Evolutionary conservation across 2,797 vertebrate genomes (phyloP), one percentile per base, ranked within the genome.

Genomic region (Phylloscopus collybita): DNA sequence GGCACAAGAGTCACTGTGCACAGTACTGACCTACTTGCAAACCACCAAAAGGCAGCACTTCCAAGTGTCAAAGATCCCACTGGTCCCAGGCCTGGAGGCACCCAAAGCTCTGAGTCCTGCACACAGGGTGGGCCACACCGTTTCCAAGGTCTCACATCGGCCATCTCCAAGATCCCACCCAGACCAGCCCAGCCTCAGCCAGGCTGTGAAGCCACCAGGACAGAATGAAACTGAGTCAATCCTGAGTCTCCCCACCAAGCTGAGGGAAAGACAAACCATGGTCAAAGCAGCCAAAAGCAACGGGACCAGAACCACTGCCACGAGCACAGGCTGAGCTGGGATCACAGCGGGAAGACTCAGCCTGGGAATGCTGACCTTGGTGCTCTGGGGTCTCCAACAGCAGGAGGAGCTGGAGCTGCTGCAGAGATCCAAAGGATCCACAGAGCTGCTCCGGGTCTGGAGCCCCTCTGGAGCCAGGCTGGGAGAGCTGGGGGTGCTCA

Each of bases 241-340:
- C 53, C 59, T 0, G 0, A 38, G 40, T 25, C 19, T 69, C 25
- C 11, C 3, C 34, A 71, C 20, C 56, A 54, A 34, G 34, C 3
- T n/a, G 49, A 71, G 40, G 74, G 22, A 36, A 36, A 45, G n/a
- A 16, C n/a, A 66, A 73, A 18, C 38, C 47, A 12, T 8, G 14
- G 38, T 5, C 23, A 66, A n/a, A 38, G 4, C 66, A 80, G 85
- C 22, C 51, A 27, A 36, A 32, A 16, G 22, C 60, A 30, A n/a
- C 0, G 0, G 40, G n/a, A 60, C 10, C 76, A 73, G 47, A 40
- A n/a, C 5, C 61, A 27, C 25, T 30, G 26, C 70, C 40, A 12
- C 69, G 42, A 30, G 40, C 3, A 13, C n/a, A 32, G 86, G 21
- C 26, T 14, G 40, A 34, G 61, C n/a, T 40, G 40, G 34, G n/a